Evolutionary conservation across 2,113 vertebrate species (phyloP).

Genomic region (Falcunculus frontatus): DNA sequence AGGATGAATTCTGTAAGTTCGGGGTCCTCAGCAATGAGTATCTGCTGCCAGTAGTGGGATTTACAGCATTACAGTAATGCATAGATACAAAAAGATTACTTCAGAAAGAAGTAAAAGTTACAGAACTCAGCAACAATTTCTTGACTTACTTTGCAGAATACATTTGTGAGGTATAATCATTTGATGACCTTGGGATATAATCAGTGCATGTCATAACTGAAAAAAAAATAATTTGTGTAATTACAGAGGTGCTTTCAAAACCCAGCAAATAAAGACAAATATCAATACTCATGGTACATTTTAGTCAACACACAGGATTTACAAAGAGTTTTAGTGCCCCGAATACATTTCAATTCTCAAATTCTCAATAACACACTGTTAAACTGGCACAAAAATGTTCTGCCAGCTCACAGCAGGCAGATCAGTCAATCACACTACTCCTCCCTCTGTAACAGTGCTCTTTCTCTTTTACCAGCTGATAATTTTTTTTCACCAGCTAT

Average conservation of each 20-base stretch:
- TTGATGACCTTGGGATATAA: constrained; percentile 79
- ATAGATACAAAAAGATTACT: neutral
- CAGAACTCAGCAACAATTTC: constrained; percentile 7
- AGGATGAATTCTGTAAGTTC: neutral
- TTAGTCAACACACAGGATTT: neutral
- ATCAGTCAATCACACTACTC: neutral
- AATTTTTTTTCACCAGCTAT: too few species aligned
- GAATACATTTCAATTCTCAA: neutral
- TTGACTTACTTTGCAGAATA: constrained; percentile 84
- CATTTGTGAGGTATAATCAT: constrained; percentile 83
- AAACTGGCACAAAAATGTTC: neutral
- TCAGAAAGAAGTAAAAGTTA: neutral
- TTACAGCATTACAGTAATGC: neutral
- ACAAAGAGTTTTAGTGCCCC: neutral
- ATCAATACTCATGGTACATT: neutral
- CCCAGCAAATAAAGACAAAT: constrained; percentile 9
- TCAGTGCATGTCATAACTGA: constrained; percentile 81
- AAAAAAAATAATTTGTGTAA: constrained; percentile 46
- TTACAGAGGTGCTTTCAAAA: neutral
- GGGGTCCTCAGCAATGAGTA: neutral
- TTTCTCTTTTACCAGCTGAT: neutral
- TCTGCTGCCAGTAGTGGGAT: neutral
- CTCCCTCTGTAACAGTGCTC: neutral
- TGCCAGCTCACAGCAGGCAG: neutral
- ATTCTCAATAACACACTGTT: neutral